A percentile compares a stretch with the other conserved stretches of the same genome.
phyloP scores from a whole-genome alignment of 2,888 invertebrate species.

The Boloria selene region DNA sequence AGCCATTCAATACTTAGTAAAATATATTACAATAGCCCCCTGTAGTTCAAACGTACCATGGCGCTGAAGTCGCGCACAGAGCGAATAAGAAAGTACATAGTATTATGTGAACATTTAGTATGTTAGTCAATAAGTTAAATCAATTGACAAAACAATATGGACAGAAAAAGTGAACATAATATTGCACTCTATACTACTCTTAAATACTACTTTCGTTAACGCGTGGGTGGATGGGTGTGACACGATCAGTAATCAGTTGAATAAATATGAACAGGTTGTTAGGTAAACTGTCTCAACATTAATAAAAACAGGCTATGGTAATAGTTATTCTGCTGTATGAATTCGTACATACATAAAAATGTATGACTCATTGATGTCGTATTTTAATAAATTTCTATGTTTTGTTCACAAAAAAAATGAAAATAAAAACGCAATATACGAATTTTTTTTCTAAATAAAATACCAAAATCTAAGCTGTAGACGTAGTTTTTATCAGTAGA shows the following conservation, averaged over 20 bases:
- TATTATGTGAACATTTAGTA: neutral
- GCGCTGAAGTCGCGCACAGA: too few relatives aligned
- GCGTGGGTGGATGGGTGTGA: constrained; percentile 61
- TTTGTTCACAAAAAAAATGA: too few relatives aligned
- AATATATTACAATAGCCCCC: too few relatives aligned
- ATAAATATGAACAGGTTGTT: constrained; percentile 70
- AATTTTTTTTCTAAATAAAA: too few relatives aligned
- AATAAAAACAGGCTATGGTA: constrained; percentile 3
- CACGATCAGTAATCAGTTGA: constrained; percentile 60
- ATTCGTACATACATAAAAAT: neutral
- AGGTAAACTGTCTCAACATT: constrained; percentile 22
- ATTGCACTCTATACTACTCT: constrained; percentile 47
- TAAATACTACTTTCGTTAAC: constrained; percentile 50
- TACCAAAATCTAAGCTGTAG: too few relatives aligned
- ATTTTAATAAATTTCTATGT: too few relatives aligned
- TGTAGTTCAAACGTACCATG: too few relatives aligned
- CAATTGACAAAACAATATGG: constrained; percentile 44
- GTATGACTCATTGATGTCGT: too few relatives aligned
- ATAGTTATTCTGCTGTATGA: neutral
- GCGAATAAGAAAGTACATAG: too few relatives aligned
- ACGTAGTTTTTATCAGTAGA: too few relatives aligned
- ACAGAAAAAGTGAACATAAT: constrained; percentile 51
- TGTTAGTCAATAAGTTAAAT: constrained; percentile 17
- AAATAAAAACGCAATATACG: too few relatives aligned
- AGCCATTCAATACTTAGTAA: too few relatives aligned